Conservation (phyloP, 2,113 vertebrate genomes). For the Psophia crepitans region DNA sequence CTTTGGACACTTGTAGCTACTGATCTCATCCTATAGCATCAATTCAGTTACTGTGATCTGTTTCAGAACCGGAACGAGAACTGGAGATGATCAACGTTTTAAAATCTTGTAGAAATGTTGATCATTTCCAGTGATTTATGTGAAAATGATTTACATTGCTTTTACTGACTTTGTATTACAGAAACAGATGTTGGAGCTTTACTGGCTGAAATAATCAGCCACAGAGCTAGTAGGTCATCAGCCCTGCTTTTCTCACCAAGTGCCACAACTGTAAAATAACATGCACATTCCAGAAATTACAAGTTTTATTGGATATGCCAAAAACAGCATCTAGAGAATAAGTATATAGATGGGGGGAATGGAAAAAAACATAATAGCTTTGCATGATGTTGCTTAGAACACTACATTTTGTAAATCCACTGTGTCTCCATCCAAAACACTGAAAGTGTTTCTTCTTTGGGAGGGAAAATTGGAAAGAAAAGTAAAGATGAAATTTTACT, state of each 20-base stretch:
- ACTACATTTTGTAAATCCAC: neutral
- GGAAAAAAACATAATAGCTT: neutral
- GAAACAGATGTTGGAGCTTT: slow-evolving; percentile 55
- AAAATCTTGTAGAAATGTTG: slow-evolving; percentile 16
- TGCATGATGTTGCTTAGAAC: neutral
- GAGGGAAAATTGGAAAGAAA: neutral
- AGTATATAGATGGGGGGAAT: neutral
- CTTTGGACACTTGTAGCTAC: neutral
- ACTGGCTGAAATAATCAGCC: slow-evolving; percentile 7
- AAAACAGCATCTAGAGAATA: slow-evolving; percentile 20
- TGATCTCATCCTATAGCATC: neutral
- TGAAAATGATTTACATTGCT: slow-evolving; percentile 53
- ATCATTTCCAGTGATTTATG: no score
- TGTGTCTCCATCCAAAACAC: neutral
- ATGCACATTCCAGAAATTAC: slow-evolving; percentile 33
- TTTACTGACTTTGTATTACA: slow-evolving; percentile 40
- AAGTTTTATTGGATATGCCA: slow-evolving; percentile 34
- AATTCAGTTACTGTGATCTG: neutral
- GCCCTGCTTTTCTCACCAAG: neutral
- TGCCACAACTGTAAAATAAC: slow-evolving; percentile 47
- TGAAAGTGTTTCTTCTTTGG: neutral
- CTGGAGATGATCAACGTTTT: slow-evolving; percentile 14
- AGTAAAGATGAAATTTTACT: neutral
- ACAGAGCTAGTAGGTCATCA: slow-evolving; percentile 28
- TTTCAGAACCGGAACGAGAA: neutral